Conservation (phyloP, 2,113 vertebrate species). For the Ariopsis seemanni region DNA sequence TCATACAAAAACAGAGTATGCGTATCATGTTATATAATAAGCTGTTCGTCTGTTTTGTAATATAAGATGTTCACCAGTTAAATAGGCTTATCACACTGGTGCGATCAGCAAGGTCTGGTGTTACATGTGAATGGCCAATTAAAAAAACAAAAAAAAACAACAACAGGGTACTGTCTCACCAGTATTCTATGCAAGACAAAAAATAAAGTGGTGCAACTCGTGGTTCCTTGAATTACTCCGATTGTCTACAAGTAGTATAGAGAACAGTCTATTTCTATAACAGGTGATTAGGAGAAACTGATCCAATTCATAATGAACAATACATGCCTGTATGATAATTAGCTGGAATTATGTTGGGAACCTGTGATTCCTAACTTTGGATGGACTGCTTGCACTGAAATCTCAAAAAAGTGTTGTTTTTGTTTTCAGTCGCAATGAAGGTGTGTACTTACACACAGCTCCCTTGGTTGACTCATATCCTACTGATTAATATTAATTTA, state of each 20-base stretch:
- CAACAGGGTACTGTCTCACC: neutral
- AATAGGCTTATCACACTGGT: neutral
- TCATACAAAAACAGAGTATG: neutral
- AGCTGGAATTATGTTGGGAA: neutral
- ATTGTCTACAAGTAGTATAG: neutral
- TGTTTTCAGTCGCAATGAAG: neutral
- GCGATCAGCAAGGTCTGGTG: neutral
- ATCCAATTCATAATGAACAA: neutral
- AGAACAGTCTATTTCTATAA: conserved; percentile 12
- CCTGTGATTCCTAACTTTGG: neutral
- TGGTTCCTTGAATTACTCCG: neutral
- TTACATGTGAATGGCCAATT: neutral
- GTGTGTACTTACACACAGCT: conserved; percentile 2
- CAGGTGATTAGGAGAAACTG: conserved; percentile 1
- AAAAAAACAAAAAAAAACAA: neutral
- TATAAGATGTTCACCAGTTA: neutral
- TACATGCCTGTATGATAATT: neutral
- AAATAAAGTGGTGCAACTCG: neutral
- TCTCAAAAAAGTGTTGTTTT: neutral
- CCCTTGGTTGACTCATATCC: neutral
- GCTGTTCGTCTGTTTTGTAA: neutral
- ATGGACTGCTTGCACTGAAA: neutral
- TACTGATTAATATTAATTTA: neutral
- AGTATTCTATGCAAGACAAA: neutral
- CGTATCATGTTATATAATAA: neutral